phyloP scores from a whole-genome alignment of 2,113 vertebrate genomes.

The Donacobius atricapilla region DNA sequence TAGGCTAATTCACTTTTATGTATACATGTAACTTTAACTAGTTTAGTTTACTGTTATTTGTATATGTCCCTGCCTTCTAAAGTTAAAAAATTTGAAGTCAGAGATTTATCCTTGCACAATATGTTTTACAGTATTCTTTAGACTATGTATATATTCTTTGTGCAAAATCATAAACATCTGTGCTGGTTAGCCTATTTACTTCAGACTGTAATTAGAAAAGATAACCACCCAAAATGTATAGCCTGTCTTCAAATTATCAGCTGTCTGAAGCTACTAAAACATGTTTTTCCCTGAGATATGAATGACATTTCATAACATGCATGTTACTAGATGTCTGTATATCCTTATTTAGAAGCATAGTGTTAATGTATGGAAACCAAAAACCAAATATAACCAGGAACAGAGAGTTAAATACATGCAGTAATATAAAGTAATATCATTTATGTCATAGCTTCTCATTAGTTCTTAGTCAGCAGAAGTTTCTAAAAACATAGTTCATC shows the following conservation, averaged over 20 bases:
- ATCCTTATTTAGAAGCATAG: neutral
- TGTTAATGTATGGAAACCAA: neutral
- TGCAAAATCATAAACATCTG: neutral
- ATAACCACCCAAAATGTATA: neutral
- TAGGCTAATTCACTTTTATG: neutral
- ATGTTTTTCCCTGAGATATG: neutral
- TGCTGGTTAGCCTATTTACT: neutral
- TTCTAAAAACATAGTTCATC: neutral
- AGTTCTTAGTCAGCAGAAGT: neutral
- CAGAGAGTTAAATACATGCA: neutral
- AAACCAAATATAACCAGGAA: neutral
- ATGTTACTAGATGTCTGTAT: neutral
- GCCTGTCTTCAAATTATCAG: neutral
- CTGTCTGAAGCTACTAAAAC: neutral
- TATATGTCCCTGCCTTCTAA: neutral
- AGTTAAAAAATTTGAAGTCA: neutral
- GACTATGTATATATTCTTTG: neutral
- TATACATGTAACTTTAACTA: neutral
- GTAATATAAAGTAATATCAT: neutral
- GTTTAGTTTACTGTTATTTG: neutral
- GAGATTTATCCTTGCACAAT: neutral
- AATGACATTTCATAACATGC: neutral
- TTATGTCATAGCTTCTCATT: neutral
- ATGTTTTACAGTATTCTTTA: neutral
- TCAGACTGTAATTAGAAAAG: neutral